Base-by-base conservation (phyloP, 2,113 vertebrate genomes). In the Megaleporinus macrocephalus region DNA sequence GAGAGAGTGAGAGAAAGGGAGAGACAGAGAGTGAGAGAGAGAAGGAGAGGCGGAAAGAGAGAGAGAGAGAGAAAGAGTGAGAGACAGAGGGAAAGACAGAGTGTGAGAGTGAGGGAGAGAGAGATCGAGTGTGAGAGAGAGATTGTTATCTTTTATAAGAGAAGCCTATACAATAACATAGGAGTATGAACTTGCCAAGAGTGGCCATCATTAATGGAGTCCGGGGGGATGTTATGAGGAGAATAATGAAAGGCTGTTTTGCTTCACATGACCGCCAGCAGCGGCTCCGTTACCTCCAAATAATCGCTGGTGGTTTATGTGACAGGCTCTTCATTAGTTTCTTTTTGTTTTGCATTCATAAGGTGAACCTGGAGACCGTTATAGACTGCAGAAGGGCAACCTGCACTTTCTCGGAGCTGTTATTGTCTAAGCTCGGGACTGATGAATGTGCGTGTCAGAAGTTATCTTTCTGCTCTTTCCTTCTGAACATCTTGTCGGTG, bases 81-180 rank as follows among this genome's bases (percentile, higher is more conserved):
- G 57, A 61, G 76, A 61, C 27, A 62, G 53, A 26, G 26, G 62
- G 62, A 33, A 44, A 29, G 36, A 71, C 26, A 61, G 27, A 69
- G 51, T 16, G 55, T 26, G 55, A 29, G 30, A 71, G 27, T 66
- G n/a, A 61, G 76, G 51, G 36, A 69, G 62, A 22, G 44, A 24
- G 55, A n/a, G n/a, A n/a, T n/a, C n/a, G n/a, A n/a, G n/a, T n/a
- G n/a, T n/a, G n/a, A n/a, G n/a, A n/a, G n/a, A 29, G 33, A 61
- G 27, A n/a, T n/a, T n/a, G n/a, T 73, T 82, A 69, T 79, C 33
- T 85, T 89, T 76, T 71, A 10, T 47, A 78, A 86, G 82, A 90
- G 82, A 62, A 85, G 44, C 55, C 61, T 57, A 49, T 70, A 85
- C 27, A 69, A 68, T 75, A 82, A 80, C 47, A 69, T 33, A 6